These are phyloP conservation scores for Protobothrops flavoviridis DNA, from an alignment of 2,113 vertebrate genomes.

Conservation along the genomic window DNA sequence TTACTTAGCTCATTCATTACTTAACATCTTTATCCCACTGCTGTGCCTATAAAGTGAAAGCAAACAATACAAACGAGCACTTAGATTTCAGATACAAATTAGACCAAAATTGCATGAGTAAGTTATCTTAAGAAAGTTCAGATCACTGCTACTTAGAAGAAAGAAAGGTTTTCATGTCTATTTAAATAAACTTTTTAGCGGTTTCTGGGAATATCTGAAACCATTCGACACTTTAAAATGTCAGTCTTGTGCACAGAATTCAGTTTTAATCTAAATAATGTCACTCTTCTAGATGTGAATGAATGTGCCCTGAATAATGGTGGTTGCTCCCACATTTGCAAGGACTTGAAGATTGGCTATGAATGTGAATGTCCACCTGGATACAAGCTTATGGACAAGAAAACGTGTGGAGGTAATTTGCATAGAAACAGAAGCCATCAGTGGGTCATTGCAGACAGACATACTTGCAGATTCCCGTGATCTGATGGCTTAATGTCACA, in stretches of 20 bases:
- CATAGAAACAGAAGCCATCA: conserved; percentile 57
- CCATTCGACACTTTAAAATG: background rate
- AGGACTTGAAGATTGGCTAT: conserved; percentile 86
- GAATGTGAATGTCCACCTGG: conserved; percentile 92
- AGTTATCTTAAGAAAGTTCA: background rate
- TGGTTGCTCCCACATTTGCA: conserved; percentile 95
- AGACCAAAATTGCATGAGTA: background rate
- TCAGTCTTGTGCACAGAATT: background rate
- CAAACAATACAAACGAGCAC: background rate
- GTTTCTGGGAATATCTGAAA: background rate
- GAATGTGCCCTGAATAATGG: conserved; percentile 90
- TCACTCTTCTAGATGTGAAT: conserved; percentile 70
- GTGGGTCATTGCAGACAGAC: conserved; percentile 50
- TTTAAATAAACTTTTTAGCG: conserved; percentile 16
- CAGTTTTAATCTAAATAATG: conserved; percentile 14
- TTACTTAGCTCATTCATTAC: background rate
- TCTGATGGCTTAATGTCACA: conserved; percentile 54
- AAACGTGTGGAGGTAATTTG: conserved; percentile 92
- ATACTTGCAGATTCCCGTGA: conserved; percentile 56
- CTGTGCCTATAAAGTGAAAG: background rate
- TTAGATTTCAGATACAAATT: background rate
- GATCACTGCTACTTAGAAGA: background rate
- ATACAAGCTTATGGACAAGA: conserved; percentile 93
- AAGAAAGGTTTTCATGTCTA: background rate
- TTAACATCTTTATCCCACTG: background rate